Conservation (phyloP, 2,797 vertebrate species). For the Poecilia velifera region DNA sequence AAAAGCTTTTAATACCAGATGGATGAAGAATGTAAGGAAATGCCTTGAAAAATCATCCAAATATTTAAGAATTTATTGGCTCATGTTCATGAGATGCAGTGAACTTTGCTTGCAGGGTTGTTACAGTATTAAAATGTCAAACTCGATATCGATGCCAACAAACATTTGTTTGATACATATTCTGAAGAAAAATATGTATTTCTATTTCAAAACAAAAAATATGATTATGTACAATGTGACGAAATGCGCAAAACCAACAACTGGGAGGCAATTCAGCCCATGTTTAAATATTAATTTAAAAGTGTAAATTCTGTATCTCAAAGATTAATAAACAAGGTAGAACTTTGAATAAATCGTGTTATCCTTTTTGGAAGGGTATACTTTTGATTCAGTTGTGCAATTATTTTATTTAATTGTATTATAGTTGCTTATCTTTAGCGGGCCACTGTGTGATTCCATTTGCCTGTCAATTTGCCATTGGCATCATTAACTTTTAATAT, state of each 20-base stretch:
- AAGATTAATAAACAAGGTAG: neutral
- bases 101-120: neutral
- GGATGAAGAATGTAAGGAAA: neutral
- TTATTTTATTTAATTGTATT: neutral
- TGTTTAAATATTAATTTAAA: neutral
- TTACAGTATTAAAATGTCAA: neutral
- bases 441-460: neutral
- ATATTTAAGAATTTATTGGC: neutral
- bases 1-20: neutral
- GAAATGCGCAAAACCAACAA: neutral
- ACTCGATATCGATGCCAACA: neutral
- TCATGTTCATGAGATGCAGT: neutral
- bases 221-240: neutral
- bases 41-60: neutral
- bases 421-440: neutral
- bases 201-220: neutral
- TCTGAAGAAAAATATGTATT: too few species aligned
- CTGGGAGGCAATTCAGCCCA: neutral
- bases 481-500: neutral
- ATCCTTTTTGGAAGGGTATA: neutral
- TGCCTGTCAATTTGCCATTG: neutral
- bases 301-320: neutral
- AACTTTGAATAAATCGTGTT: neutral
- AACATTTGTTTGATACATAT: neutral
- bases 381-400: neutral